Percentiles rank a stretch among this genome's conserved stretches.
These are phyloP conservation scores for Brachionus manjavacas DNA, from an alignment of 1,140 invertebrate genomes.

Conservation along the genomic window DNA sequence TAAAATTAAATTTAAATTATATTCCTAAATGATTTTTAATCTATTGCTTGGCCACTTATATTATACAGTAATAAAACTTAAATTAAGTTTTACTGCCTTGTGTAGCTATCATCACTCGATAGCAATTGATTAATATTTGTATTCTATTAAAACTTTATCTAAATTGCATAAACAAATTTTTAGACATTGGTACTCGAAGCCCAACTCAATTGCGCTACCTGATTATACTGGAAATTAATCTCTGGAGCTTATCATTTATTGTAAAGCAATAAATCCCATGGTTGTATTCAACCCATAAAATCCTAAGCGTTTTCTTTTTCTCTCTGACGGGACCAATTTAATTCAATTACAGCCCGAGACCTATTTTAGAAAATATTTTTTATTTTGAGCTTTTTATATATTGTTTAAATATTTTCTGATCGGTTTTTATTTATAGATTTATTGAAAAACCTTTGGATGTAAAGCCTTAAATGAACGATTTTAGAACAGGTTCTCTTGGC, in stretches of 20 bases:
- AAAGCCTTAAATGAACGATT: slow-evolving; percentile 1
- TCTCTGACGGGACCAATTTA: not conserved
- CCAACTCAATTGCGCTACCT: not conserved
- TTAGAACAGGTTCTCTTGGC: slow-evolving; percentile 24
- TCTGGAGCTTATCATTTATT: not conserved
- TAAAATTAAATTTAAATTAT: slow-evolving; percentile 39
- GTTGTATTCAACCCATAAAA: not conserved
- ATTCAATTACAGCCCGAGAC: not conserved
- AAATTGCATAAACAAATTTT: slow-evolving; percentile 24
- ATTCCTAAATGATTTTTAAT: slow-evolving; percentile 36
- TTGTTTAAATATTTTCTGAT: not conserved
- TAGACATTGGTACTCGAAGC: not conserved
- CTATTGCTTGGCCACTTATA: not conserved
- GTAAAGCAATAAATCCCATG: not conserved
- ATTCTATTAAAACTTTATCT: not conserved
- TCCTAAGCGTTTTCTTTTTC: not conserved
- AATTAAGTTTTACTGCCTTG: not conserved
- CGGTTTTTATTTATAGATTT: not conserved
- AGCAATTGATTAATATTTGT: not conserved
- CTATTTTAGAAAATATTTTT: not conserved
- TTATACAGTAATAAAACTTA: slow-evolving; percentile 10
- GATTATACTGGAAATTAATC: not conserved
- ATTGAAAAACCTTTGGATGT: not conserved
- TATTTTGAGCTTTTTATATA: not conserved
- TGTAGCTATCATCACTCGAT: slow-evolving; percentile 13